Base-by-base conservation (phyloP, 2,113 vertebrate genomes). In the Marmota flaviventris region DNA sequence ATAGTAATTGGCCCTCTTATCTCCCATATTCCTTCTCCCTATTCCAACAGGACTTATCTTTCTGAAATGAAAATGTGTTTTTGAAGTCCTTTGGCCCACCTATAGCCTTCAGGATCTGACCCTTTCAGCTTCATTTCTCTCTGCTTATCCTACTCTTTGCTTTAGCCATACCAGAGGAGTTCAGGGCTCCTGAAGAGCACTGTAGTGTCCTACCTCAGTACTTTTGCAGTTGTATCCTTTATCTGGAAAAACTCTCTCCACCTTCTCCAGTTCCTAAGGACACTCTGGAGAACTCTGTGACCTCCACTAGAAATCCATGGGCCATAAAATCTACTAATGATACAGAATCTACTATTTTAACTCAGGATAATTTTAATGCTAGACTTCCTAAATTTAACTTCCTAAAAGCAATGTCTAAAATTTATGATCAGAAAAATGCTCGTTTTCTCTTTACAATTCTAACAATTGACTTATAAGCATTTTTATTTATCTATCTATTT, bases 341-440 rank as follows among this genome's bases (percentile, higher is more conserved):
- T 61, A 67, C 29, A 72, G 20, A 7, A 51, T 8, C 25, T 75
- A 27, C 20, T n/a, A 13, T 85, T 85, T 82, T 86, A 85, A 70
- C 51, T 85, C 72, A 96, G 39, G 27, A 89, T 83, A 70, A 25
- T 93, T 96, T 92, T 94, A 75, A 86, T 93, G 69, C 27, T n/a
- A 73, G 82, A 85, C 56, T 86, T 87, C 27, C 39, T 75, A 78
- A 89, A n/a, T 95, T 91, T 70, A 83, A 90, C 63, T 70, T 67
- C 51, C 39, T 76, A 58, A 42, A 53, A 81, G 69, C 39, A 69
- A 6, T 51, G 48, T 42, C 86, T 86, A 18, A 10, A 76, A 91
- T 45, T 94, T 91, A 76, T 58, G 29, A 92, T 89, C 13, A 89
- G 34, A 67, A 89, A 85, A 9, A 63, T 8, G 45, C 53, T 27